Evolutionary conservation across 1,140 invertebrate genomes (phyloP).

Genomic region (Lasioglossum albipes): DNA sequence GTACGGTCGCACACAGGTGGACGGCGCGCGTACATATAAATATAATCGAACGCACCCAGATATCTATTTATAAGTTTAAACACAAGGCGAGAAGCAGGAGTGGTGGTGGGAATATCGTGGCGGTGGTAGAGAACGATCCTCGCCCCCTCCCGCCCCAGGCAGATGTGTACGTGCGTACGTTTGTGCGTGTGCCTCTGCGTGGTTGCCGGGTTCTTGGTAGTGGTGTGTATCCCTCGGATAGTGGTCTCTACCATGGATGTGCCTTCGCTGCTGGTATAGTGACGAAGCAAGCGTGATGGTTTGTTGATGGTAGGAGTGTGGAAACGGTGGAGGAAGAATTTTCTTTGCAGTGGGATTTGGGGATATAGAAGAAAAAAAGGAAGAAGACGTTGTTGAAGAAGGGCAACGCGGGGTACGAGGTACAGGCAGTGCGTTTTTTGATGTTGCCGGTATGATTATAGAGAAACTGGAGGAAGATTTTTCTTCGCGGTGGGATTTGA

Average conservation of each 20-base stretch:
- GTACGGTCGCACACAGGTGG: background rate
- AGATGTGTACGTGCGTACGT: slow-evolving; percentile 8
- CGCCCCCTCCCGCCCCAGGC: background rate
- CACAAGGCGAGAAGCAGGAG: slow-evolving; percentile 54
- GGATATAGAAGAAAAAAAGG: no score
- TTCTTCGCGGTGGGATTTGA: no score
- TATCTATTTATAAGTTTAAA: slow-evolving; percentile 74
- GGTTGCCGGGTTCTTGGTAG: background rate
- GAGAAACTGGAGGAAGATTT: no score
- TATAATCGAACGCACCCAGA: slow-evolving; percentile 73
- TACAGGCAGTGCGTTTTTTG: no score
- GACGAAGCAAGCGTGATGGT: background rate
- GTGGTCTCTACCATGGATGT: slow-evolving; percentile 8
- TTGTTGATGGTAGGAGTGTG: no score
- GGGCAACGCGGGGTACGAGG: no score
- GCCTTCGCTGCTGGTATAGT: slow-evolving; percentile 9
- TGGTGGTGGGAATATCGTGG: slow-evolving; percentile 39
- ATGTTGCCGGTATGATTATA: no score
- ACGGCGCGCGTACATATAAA: slow-evolving; percentile 65
- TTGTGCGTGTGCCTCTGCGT: slow-evolving; percentile 2
- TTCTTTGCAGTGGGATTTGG: no score
- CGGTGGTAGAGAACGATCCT: slow-evolving; percentile 19
- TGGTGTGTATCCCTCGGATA: slow-evolving; percentile 9
- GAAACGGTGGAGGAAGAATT: no score
- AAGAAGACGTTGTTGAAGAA: no score